phyloP scores from a whole-genome alignment of 1,140 invertebrate species.

The Drosophila mayri region DNA sequence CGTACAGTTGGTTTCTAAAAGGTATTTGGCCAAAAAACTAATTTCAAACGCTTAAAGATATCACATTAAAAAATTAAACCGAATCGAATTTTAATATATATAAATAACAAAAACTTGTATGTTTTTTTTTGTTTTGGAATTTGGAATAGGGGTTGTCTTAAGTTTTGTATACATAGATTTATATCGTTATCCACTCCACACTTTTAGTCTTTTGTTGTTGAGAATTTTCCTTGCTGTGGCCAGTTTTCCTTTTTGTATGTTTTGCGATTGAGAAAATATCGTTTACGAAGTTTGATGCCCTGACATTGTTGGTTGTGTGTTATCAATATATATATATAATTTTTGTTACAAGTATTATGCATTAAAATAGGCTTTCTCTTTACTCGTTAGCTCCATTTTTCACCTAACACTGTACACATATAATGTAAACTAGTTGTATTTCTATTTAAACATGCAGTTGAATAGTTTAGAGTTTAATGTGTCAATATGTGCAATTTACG shows the following conservation, averaged over 20 bases:
- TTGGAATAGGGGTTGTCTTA: constrained; percentile 66
- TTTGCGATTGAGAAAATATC: constrained; percentile 41
- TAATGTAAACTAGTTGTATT: constrained; percentile 80
- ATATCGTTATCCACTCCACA: constrained; percentile 55
- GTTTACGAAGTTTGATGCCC: constrained; percentile 64
- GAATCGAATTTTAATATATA: constrained; percentile 52
- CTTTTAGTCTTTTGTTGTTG: constrained; percentile 64
- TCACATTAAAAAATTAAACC: constrained; percentile 77
- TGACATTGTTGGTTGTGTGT: constrained; percentile 51
- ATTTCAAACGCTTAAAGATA: constrained; percentile 68
- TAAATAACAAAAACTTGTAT: constrained; percentile 74
- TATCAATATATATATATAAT: constrained; percentile 31
- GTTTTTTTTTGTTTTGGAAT: constrained; percentile 41
- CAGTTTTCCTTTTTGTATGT: constrained; percentile 20
- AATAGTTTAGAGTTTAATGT: constrained; percentile 51
- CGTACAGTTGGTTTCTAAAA: constrained; percentile 57
- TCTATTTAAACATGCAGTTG: constrained; percentile 58
- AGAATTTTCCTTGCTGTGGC: constrained; percentile 47
- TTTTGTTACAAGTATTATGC: constrained; percentile 55
- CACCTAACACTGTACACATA: constrained; percentile 82
- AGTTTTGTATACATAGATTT: constrained; percentile 66
- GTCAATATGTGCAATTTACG: constrained; percentile 51
- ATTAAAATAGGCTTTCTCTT: constrained; percentile 70
- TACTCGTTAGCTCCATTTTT: constrained; percentile 71
- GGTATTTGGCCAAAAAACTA: constrained; percentile 66